Evolutionary conservation across 2,113 vertebrate genomes (phyloP).

Genomic region (Ammodytes marinus): DNA sequence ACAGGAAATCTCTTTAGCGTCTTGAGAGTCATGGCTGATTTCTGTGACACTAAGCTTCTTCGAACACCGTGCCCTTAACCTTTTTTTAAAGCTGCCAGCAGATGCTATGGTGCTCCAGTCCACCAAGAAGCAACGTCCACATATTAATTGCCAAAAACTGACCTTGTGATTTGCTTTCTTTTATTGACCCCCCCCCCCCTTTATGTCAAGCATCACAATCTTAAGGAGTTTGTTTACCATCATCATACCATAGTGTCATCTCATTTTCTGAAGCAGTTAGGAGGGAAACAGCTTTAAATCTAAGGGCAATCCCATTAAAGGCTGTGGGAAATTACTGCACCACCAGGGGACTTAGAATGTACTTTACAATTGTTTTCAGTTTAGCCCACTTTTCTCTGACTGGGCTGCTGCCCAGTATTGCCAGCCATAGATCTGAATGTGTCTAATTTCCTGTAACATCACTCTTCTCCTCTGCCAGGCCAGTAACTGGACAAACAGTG

Average conservation of each 20-base stretch:
- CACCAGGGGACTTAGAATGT: background rate
- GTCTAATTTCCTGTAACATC: background rate
- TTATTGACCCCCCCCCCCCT: too few relatives aligned
- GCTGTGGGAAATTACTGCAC: background rate
- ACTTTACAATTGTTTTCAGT: background rate
- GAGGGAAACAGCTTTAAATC: background rate
- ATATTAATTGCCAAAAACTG: background rate
- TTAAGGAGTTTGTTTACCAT: background rate
- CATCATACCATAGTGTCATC: background rate
- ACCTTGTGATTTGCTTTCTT: too few relatives aligned
- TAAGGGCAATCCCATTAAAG: background rate
- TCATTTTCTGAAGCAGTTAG: background rate
- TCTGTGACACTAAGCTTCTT: constrained; percentile 60
- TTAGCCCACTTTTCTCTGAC: background rate
- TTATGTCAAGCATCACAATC: background rate
- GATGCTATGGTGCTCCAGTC: background rate
- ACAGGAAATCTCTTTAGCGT: constrained; percentile 74
- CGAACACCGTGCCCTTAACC: background rate
- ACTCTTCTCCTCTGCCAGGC: background rate
- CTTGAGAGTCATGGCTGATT: constrained; percentile 62
- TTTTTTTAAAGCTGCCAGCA: background rate
- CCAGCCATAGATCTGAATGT: background rate
- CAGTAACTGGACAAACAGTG: background rate
- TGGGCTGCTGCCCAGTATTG: background rate
- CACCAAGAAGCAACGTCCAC: background rate